Conservation (phyloP, 2,888 invertebrate species). For the Coelogynopora nodosa region DNA sequence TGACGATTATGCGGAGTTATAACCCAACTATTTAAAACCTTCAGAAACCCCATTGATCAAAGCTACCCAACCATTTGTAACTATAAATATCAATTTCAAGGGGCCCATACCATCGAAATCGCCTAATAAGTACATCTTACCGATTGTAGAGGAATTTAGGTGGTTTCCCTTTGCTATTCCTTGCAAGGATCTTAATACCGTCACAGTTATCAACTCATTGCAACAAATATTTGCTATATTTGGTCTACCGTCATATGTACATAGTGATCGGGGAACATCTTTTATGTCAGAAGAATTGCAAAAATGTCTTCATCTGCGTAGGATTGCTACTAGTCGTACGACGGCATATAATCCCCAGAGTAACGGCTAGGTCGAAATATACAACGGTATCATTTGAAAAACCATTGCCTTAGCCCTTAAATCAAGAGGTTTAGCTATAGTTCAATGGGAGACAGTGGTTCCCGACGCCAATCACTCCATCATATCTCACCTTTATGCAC, state of each 20-base stretch:
- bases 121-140: slow-evolving; percentile 47
- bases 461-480: slow-evolving; percentile 48
- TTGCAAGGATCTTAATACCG: slow-evolving; percentile 47
- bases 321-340: slow-evolving; percentile 47
- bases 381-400: slow-evolving; percentile 49
- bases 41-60: slow-evolving; percentile 44
- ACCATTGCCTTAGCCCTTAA: slow-evolving; percentile 41
- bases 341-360: slow-evolving; percentile 47
- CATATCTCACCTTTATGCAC: slow-evolving; percentile 47
- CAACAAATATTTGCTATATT: slow-evolving; percentile 48
- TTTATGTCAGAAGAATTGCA: slow-evolving; percentile 49
- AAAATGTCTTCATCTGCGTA: slow-evolving; percentile 39
- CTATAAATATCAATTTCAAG: slow-evolving; percentile 50
- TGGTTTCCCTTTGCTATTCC: slow-evolving; percentile 50
- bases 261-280: slow-evolving; percentile 48
- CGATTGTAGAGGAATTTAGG: slow-evolving; percentile 49
- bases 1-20: slow-evolving; percentile 39
- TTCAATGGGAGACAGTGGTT: slow-evolving; percentile 45
- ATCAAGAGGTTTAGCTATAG: slow-evolving; percentile 22
- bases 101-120: slow-evolving; percentile 48
- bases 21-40: slow-evolving; percentile 40
- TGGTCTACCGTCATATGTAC: slow-evolving; percentile 47
- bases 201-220: slow-evolving; percentile 46
- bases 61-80: slow-evolving; percentile 49
- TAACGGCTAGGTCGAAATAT: slow-evolving; percentile 48